A percentile compares a stretch with the other conserved stretches of the same genome.
Conservation (phyloP, 2,888 invertebrate genomes). For the Alviniconcha strummeri region DNA sequence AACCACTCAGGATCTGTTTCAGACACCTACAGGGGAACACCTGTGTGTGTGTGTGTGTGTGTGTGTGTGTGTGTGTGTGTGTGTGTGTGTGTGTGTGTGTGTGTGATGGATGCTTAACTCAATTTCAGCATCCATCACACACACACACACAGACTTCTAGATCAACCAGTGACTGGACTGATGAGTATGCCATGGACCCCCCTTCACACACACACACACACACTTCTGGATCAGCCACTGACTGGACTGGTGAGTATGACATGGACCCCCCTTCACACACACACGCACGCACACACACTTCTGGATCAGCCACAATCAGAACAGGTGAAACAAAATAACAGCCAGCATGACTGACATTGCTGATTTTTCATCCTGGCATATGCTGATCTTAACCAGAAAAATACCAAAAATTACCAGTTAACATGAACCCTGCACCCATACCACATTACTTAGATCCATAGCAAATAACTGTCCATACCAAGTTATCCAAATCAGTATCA, state of each 20-base stretch:
- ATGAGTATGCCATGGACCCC: conserved; percentile 78
- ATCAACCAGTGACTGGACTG: conserved; percentile 87
- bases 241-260: conserved; percentile 15
- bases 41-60: background rate
- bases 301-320: too few relatives aligned
- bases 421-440: too few relatives aligned
- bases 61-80: background rate
- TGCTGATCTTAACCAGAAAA: too few relatives aligned
- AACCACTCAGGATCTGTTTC: background rate
- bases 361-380: too few relatives aligned
- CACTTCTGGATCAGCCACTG: background rate
- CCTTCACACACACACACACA: conserved; percentile 36
- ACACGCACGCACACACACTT: too few relatives aligned
- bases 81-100: background rate
- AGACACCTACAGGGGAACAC: background rate
- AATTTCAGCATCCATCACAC: conserved; percentile 95
- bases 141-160: too few relatives aligned
- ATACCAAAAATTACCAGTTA: too few relatives aligned
- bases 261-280: too few relatives aligned
- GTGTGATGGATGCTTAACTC: conserved; percentile 85
- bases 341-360: too few relatives aligned
- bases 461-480: conserved; percentile 55
- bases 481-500: conserved; percentile 71
- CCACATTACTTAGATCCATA: too few relatives aligned
- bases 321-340: too few relatives aligned